These are phyloP conservation scores for Chaetops frenatus DNA, from an alignment of 2,113 vertebrate genomes.

Conservation along the genomic window DNA sequence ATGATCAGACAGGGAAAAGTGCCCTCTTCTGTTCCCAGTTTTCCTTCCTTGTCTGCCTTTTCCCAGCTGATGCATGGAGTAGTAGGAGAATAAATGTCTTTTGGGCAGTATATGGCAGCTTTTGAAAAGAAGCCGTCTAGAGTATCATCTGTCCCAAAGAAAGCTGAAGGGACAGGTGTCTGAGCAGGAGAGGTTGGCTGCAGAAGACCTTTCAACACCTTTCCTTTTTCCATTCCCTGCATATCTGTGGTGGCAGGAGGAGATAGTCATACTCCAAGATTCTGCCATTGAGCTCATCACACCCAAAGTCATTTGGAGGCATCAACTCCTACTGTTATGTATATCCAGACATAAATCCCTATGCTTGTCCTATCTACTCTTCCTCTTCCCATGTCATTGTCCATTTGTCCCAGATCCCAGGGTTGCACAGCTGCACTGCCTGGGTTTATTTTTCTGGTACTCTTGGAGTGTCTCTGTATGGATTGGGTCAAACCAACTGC, in stretches of 20 bases:
- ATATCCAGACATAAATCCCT: background rate
- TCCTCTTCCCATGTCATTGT: background rate
- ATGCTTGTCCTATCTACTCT: background rate
- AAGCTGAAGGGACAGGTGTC: background rate
- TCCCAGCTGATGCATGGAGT: background rate
- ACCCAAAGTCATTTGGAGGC: background rate
- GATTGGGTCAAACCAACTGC: background rate
- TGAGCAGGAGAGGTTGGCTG: background rate
- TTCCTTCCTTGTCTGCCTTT: background rate
- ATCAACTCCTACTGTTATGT: background rate
- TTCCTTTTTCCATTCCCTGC: background rate
- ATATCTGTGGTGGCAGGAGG: background rate
- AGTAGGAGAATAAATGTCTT: background rate
- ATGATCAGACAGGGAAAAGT: background rate
- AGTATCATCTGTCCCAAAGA: background rate
- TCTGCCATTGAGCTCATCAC: background rate
- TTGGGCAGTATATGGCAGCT: background rate
- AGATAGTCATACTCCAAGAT: background rate
- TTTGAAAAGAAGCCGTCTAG: background rate
- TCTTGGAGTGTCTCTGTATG: background rate
- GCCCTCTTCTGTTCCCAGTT: accelerated
- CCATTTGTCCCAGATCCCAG: background rate
- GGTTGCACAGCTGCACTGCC: background rate
- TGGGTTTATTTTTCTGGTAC: background rate
- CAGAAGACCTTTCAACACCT: background rate